A percentile compares a stretch with the other conserved stretches of the same genome.
These are phyloP conservation scores for Sphecodes monilicornis DNA, from an alignment of 2,888 invertebrate species.

Conservation along the genomic window DNA sequence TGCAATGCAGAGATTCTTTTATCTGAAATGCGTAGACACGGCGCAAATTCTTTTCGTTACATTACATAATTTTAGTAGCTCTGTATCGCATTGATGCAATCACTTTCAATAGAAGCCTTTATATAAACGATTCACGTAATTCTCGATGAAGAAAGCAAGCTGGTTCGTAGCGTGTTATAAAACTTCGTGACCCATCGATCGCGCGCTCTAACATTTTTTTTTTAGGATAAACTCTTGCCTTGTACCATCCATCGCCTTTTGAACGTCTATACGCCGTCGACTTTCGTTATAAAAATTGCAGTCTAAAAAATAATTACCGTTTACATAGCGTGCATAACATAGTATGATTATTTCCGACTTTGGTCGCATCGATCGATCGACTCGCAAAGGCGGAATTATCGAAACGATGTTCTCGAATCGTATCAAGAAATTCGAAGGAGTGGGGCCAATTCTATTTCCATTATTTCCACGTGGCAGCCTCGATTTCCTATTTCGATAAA, in stretches of 20 bases:
- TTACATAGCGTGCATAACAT: no score
- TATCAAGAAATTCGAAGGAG: conserved; percentile 18
- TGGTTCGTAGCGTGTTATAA: conserved; percentile 12
- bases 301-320: no score
- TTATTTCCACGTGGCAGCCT: conserved; percentile 56
- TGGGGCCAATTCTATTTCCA: conserved; percentile 46
- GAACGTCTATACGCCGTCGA: not conserved
- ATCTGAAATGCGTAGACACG: not conserved
- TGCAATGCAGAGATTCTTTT: not conserved
- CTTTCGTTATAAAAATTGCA: not conserved
- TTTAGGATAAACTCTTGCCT: conserved; percentile 9
- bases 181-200: conserved; percentile 33
- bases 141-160: conserved; percentile 23
- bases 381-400: not conserved
- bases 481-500: conserved; percentile 52
- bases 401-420: conserved; percentile 22
- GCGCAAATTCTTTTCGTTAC: not conserved
- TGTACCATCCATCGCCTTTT: not conserved
- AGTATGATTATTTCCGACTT: no score
- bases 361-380: not conserved
- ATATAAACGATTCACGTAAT: conserved; percentile 49
- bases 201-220: conserved; percentile 16
- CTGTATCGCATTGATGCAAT: conserved; percentile 20
- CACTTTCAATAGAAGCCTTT: conserved; percentile 32
- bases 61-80: conserved; percentile 32